These are phyloP conservation scores for Sinocyclocheilus rhinocerous DNA, from an alignment of 2,113 vertebrate species.

Conservation along the genomic window DNA sequence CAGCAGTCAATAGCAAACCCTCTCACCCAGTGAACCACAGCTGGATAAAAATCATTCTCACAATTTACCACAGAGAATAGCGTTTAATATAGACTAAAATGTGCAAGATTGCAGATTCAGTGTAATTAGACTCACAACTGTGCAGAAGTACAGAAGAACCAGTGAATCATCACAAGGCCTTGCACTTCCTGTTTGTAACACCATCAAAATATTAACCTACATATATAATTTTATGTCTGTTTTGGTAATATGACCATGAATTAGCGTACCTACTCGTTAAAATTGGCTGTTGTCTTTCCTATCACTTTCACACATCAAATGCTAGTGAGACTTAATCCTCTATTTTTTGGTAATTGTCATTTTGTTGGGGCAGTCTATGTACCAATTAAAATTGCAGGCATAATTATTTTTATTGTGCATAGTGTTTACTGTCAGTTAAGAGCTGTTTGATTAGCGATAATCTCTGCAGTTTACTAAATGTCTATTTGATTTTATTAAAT, in stretches of 20 bases:
- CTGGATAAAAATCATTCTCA: conserved; percentile 54
- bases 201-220: not conserved
- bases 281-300: not conserved
- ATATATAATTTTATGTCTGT: not conserved
- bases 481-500: conserved; percentile 3
- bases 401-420: not conserved
- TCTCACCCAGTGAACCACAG: conserved; percentile 47
- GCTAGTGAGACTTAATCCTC: not conserved
- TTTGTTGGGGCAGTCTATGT: not conserved
- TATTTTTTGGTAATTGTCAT: not conserved
- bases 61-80: conserved; percentile 45
- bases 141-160: not conserved
- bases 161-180: not conserved
- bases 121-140: not conserved
- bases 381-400: not conserved
- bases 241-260: not conserved
- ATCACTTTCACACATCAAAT: not conserved
- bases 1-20: conserved; percentile 68
- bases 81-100: conserved; percentile 44
- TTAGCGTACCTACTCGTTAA: not conserved
- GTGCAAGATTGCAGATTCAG: conserved; percentile 8
- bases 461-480: not conserved
- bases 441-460: not conserved
- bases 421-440: conserved; percentile 13
- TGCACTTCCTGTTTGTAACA: not conserved